A percentile compares a stretch with the other conserved stretches of the same genome.
Conservation (phyloP, 2,113 vertebrate species). For the Cercopithecus mona region DNA sequence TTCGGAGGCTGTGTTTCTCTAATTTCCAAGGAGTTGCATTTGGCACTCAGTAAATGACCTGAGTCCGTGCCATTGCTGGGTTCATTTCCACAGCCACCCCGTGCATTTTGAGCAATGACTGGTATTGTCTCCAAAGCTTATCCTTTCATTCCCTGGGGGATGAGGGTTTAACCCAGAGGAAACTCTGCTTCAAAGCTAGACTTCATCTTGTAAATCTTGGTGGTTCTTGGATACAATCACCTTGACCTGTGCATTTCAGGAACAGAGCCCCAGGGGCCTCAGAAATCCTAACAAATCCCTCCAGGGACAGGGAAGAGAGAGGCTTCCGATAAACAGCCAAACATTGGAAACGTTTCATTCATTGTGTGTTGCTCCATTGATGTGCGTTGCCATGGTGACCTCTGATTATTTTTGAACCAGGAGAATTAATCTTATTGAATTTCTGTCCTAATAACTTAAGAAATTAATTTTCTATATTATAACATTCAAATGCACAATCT, state of each 20-base stretch:
- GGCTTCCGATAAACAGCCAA: slow-evolving; percentile 27
- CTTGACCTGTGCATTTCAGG: slow-evolving; percentile 25
- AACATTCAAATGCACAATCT: slow-evolving; percentile 66
- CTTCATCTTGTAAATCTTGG: not conserved
- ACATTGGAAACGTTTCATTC: not conserved
- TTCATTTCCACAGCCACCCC: not conserved
- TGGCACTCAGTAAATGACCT: slow-evolving; percentile 33
- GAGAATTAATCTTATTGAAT: slow-evolving; percentile 64
- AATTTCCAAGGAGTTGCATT: slow-evolving; percentile 38
- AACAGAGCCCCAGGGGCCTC: not conserved
- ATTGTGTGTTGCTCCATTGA: slow-evolving; percentile 23
- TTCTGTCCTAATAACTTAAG: slow-evolving; percentile 77
- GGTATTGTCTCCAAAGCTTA: slow-evolving; percentile 26
- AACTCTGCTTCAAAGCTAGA: not conserved
- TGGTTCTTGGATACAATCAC: not conserved
- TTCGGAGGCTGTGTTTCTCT: slow-evolving; percentile 30
- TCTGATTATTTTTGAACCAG: slow-evolving; percentile 35
- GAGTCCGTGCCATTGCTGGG: not conserved
- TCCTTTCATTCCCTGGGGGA: not conserved
- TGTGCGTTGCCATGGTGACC: slow-evolving; percentile 71
- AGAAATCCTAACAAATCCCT: not conserved
- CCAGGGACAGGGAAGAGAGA: not conserved
- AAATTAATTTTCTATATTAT: slow-evolving; percentile 83
- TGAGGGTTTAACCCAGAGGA: not conserved
- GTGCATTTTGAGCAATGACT: slow-evolving; percentile 45